Evolutionary conservation across 2,113 vertebrate genomes (phyloP).

Genomic region (Aspidoscelis tigris): DNA sequence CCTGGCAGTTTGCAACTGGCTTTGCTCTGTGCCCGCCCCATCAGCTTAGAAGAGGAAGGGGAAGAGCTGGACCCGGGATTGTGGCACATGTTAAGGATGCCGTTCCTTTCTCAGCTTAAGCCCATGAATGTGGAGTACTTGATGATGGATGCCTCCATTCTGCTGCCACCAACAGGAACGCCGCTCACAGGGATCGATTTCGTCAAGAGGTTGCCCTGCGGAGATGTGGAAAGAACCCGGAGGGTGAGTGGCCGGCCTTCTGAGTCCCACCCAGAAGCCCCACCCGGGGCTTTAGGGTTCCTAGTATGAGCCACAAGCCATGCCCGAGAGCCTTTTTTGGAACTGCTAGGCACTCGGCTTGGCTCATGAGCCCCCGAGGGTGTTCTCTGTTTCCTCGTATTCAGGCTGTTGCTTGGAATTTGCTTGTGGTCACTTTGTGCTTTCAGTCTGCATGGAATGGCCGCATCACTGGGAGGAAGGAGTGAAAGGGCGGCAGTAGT

Average conservation of each 20-base stretch:
- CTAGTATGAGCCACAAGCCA: too few species aligned
- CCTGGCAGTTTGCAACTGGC: not conserved
- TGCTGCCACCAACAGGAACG: constrained; percentile 95
- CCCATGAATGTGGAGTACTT: constrained; percentile 97
- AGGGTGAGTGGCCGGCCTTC: constrained; percentile 75
- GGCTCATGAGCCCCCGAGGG: not conserved
- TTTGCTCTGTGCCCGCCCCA: not conserved
- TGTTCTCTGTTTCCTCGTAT: not conserved
- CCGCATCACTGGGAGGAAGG: not conserved
- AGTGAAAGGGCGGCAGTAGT: not conserved
- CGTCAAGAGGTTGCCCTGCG: constrained; percentile 95
- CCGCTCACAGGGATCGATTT: constrained; percentile 98
- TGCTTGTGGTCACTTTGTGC: not conserved
- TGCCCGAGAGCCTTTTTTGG: not conserved
- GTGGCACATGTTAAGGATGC: constrained; percentile 14
- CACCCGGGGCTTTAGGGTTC: not conserved
- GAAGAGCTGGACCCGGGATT: not conserved
- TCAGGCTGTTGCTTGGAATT: not conserved
- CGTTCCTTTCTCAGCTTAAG: constrained; percentile 84
- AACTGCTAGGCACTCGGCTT: not conserved
- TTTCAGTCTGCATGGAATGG: not conserved
- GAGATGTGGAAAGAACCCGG: constrained; percentile 94
- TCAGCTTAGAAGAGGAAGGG: not conserved
- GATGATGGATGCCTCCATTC: constrained; percentile 98
- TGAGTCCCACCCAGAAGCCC: too few species aligned